A percentile compares a stretch with the other conserved stretches of the same genome.
Evolutionary conservation across 2,797 vertebrate species (phyloP).

Genomic region (Tragopan temminckii): DNA sequence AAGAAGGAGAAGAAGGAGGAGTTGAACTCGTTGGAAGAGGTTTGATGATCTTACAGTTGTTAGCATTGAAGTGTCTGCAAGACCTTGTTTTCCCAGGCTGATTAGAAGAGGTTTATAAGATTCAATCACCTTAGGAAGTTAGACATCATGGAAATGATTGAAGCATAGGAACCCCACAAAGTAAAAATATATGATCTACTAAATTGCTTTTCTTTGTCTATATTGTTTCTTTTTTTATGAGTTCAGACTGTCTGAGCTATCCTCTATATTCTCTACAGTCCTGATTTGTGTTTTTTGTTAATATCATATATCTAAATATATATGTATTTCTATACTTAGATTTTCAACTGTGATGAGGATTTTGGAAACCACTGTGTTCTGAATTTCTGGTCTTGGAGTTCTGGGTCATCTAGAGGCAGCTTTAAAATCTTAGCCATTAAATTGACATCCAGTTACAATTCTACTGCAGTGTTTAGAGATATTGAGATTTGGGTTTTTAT

Average conservation of each 20-base stretch:
- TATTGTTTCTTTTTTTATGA: background rate
- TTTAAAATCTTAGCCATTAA: constrained; percentile 6
- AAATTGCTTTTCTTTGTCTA: background rate
- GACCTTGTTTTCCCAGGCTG: background rate
- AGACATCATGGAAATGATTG: background rate
- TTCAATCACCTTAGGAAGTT: background rate
- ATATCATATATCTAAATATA: background rate
- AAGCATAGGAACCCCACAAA: background rate
- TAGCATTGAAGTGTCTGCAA: background rate
- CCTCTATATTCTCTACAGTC: background rate
- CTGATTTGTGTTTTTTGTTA: background rate
- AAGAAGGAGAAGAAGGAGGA: background rate
- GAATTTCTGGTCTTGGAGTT: background rate
- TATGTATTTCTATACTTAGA: background rate
- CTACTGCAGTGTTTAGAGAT: background rate
- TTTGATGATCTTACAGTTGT: background rate
- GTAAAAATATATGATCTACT: background rate
- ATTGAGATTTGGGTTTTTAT: background rate
- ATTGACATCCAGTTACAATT: background rate
- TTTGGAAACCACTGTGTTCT: background rate
- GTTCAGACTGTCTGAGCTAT: background rate
- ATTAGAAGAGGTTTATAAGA: background rate
- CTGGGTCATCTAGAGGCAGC: background rate
- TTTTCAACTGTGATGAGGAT: background rate
- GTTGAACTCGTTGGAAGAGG: constrained; percentile 6